phyloP scores from a whole-genome alignment of 2,113 vertebrate species.

The Cromileptes altivelis region DNA sequence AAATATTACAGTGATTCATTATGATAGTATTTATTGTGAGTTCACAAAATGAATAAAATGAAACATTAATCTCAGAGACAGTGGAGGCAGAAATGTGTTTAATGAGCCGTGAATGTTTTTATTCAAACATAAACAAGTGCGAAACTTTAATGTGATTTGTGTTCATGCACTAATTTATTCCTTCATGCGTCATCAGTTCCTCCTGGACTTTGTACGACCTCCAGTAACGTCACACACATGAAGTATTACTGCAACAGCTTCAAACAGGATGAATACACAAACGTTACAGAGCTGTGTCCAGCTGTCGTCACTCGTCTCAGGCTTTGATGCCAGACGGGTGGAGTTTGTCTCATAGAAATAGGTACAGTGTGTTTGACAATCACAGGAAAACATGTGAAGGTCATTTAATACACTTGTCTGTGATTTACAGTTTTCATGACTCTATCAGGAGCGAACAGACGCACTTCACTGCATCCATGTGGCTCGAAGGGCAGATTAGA shows the following conservation, averaged over 20 bases:
- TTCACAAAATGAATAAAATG: background rate
- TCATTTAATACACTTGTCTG: background rate
- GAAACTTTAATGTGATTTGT: background rate
- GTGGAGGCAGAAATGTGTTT: background rate
- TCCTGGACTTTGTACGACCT: constrained; percentile 12
- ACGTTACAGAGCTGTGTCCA: background rate
- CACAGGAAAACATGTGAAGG: constrained; percentile 22
- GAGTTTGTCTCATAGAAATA: background rate
- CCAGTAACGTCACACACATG: background rate
- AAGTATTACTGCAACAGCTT: background rate
- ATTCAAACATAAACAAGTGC: background rate
- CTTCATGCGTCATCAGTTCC: background rate
- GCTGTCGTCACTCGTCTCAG: background rate
- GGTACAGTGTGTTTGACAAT: constrained; percentile 22
- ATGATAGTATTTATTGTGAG: background rate
- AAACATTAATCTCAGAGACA: background rate
- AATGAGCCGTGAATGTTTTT: background rate
- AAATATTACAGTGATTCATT: no score
- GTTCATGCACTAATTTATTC: no score
- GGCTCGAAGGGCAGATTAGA: no score
- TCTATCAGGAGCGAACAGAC: background rate
- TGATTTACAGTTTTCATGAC: background rate
- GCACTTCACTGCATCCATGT: background rate
- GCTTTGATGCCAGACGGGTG: constrained; percentile 3
- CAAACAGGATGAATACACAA: background rate